Evolutionary conservation across 2,113 vertebrate species (phyloP).

Genomic region (Lagopus muta): DNA sequence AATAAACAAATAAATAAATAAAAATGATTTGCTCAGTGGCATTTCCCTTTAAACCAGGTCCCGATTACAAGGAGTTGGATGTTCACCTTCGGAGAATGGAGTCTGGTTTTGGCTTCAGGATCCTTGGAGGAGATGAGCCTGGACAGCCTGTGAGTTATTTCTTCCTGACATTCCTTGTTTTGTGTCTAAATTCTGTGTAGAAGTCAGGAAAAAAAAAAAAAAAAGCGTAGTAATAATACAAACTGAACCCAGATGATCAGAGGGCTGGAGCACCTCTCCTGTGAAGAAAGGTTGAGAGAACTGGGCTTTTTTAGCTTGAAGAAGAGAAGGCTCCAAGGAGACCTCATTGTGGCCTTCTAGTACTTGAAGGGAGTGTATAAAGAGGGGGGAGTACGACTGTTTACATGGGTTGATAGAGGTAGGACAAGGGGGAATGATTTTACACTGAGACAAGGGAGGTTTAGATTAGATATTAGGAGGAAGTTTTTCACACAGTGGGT

Average conservation of each 20-base stretch:
- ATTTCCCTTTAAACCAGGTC: constrained; percentile 80
- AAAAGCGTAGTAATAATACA: background rate
- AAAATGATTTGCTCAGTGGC: constrained; percentile 57
- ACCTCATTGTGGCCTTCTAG: too few species aligned
- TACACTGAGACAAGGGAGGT: too few species aligned
- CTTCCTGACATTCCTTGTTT: background rate
- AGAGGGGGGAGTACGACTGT: too few species aligned
- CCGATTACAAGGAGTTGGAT: constrained; percentile 94
- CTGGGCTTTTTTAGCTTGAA: too few species aligned
- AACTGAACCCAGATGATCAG: background rate
- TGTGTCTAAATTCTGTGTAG: background rate
- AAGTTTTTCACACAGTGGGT: too few species aligned
- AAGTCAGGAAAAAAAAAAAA: background rate
- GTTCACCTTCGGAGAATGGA: constrained; percentile 96
- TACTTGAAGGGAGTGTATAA: too few species aligned
- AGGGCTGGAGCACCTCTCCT: too few species aligned
- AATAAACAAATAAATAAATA: background rate
- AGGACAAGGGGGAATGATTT: too few species aligned
- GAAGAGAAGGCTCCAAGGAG: too few species aligned
- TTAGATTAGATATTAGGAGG: too few species aligned
- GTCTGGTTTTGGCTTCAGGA: constrained; percentile 97
- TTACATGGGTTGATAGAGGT: too few species aligned
- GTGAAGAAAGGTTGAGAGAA: too few species aligned
- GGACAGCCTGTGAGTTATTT: constrained; percentile 94
- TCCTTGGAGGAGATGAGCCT: constrained; percentile 97